These are phyloP conservation scores for Ophion ellenae DNA, from an alignment of 2,888 invertebrate genomes.

Conservation along the genomic window DNA sequence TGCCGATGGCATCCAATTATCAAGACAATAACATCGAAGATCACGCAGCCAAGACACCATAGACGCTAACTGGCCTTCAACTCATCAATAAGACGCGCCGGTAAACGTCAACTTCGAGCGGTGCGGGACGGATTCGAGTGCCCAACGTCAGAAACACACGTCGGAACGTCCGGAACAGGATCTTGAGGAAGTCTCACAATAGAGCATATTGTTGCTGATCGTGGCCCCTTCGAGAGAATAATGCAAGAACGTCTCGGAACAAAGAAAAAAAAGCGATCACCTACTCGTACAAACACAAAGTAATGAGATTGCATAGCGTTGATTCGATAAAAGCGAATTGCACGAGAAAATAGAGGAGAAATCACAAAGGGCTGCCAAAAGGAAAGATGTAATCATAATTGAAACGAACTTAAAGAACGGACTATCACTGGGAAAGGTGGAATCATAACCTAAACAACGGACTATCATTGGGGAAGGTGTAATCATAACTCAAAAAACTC, in stretches of 20 bases:
- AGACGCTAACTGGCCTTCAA: conserved; percentile 43
- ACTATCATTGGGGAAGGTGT: no score
- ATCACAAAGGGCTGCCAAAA: no score
- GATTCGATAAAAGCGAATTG: no score
- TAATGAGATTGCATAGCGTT: no score
- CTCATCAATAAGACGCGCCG: conserved; percentile 19
- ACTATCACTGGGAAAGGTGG: no score
- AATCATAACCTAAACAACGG: no score
- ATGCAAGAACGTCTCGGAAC: neutral
- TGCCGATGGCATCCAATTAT: conserved; percentile 48
- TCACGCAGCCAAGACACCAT: conserved; percentile 20
- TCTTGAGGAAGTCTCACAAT: conserved; percentile 3
- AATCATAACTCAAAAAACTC: no score
- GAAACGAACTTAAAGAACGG: no score
- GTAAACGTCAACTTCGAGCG: conserved; percentile 13
- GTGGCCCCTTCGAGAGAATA: neutral
- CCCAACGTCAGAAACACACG: conserved; percentile 27
- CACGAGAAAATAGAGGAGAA: no score
- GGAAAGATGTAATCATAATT: no score
- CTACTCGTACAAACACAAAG: no score
- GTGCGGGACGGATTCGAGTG: conserved; percentile 5
- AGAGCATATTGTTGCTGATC: neutral
- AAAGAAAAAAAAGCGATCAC: no score
- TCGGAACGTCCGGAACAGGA: neutral
- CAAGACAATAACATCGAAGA: conserved; percentile 39